Conservation (phyloP, 35 echinoderm and acorn worm species). For the Lytechinus pictus region DNA sequence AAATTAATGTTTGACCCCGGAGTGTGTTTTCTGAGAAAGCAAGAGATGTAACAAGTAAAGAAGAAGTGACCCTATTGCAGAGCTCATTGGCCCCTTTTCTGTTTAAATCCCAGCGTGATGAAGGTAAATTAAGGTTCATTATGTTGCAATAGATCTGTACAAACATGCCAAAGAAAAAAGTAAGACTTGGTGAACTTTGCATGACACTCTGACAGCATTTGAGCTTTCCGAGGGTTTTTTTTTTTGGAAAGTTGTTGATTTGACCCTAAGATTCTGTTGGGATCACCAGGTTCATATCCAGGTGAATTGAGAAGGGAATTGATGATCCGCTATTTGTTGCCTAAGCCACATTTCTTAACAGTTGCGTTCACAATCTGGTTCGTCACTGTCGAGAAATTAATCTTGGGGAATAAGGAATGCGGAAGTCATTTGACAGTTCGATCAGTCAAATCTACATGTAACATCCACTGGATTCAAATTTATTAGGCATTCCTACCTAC, state of each 20-base stretch:
- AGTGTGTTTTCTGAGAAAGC: not conserved
- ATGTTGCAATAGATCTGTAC: not conserved
- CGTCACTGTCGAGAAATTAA: not conserved
- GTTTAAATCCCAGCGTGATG: not conserved
- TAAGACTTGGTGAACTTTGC: not conserved
- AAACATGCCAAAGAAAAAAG: not conserved
- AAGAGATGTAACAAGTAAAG: not conserved
- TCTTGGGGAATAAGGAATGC: not conserved
- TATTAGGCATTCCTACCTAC: not conserved
- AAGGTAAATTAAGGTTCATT: not conserved
- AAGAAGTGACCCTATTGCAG: not conserved
- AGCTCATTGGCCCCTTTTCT: not conserved
- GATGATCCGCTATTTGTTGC: not conserved
- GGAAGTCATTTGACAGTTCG: not conserved
- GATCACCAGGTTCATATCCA: constrained; percentile 9
- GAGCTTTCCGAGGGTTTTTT: not conserved
- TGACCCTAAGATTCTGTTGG: not conserved
- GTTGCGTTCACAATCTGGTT: not conserved
- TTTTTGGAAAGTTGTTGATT: not conserved
- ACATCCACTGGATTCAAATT: not conserved
- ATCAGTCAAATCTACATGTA: not conserved
- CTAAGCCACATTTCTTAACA: not conserved
- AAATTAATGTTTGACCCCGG: not conserved
- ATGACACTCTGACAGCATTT: not conserved
- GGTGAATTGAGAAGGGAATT: not conserved